phyloP scores from a whole-genome alignment of 2,888 invertebrate genomes.

The Argyresthia goedartella region DNA sequence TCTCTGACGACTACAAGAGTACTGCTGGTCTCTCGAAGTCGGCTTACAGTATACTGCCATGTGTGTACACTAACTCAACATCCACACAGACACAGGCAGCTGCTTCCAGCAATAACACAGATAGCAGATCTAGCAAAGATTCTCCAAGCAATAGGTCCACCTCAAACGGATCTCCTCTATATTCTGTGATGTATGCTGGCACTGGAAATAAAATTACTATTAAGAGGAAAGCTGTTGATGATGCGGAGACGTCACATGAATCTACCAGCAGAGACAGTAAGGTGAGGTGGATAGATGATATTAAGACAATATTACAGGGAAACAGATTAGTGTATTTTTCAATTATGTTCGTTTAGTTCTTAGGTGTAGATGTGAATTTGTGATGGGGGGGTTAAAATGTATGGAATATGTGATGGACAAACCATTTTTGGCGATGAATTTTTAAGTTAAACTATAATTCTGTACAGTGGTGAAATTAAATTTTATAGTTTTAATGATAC shows the following conservation, averaged over 20 bases:
- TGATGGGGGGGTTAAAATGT: no score
- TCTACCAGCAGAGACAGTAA: constrained; percentile 46
- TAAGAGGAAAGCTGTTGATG: constrained; percentile 79
- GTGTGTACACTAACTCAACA: constrained; percentile 77
- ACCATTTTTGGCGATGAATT: no score
- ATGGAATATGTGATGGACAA: no score
- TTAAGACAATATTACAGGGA: not conserved
- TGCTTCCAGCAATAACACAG: constrained; percentile 38
- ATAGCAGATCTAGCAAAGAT: constrained; percentile 39
- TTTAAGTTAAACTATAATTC: no score
- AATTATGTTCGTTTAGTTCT: not conserved
- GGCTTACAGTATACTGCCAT: constrained; percentile 80
- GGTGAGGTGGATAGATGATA: constrained; percentile 23
- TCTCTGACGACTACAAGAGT: constrained; percentile 81
- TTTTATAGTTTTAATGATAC: no score
- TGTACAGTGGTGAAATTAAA: no score
- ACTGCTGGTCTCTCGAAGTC: constrained; percentile 80
- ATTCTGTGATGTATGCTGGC: constrained; percentile 85
- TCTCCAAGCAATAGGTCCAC: constrained; percentile 50
- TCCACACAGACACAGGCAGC: constrained; percentile 55
- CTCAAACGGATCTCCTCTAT: constrained; percentile 61
- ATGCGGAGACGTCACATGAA: constrained; percentile 53
- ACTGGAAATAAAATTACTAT: constrained; percentile 87
- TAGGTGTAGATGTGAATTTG: no score
- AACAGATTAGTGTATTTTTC: not conserved